A percentile compares a stretch with the other conserved stretches of the same genome.
Conservation (phyloP, 2,113 vertebrate species). For the Poecilia latipinna region DNA sequence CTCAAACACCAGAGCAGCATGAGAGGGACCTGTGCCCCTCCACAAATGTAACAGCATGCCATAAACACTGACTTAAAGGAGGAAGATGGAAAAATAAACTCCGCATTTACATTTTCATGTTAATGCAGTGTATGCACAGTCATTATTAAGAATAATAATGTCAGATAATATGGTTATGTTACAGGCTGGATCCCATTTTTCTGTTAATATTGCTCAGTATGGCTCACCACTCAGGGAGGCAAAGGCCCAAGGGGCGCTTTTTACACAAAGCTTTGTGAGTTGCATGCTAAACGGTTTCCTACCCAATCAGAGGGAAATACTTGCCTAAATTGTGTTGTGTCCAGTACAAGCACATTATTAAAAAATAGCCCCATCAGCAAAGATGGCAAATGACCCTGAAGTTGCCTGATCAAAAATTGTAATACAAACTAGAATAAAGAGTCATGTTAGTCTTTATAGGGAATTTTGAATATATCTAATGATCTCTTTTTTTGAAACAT, state of each 20-base stretch:
- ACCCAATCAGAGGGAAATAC: neutral
- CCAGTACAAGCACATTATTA: neutral
- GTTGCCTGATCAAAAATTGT: neutral
- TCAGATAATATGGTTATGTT: neutral
- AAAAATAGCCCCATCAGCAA: neutral
- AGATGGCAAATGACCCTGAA: neutral
- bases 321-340: neutral
- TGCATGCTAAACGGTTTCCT: neutral
- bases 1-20: slow-evolving; percentile 41
- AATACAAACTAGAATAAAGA: neutral
- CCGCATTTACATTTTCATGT: neutral
- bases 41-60: slow-evolving; percentile 5
- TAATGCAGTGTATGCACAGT: neutral
- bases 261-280: neutral
- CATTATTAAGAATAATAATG: neutral
- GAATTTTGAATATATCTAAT: neutral
- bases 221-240: too few species aligned
- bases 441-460: neutral
- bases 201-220: neutral
- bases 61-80: slow-evolving; percentile 2
- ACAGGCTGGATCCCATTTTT: too few species aligned
- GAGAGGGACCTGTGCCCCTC: slow-evolving; percentile 11
- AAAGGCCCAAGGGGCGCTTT: neutral
- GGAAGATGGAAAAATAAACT: neutral
- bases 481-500: neutral